Evolutionary conservation across 2,797 vertebrate species (phyloP).

Genomic region (Falco naumanni): DNA sequence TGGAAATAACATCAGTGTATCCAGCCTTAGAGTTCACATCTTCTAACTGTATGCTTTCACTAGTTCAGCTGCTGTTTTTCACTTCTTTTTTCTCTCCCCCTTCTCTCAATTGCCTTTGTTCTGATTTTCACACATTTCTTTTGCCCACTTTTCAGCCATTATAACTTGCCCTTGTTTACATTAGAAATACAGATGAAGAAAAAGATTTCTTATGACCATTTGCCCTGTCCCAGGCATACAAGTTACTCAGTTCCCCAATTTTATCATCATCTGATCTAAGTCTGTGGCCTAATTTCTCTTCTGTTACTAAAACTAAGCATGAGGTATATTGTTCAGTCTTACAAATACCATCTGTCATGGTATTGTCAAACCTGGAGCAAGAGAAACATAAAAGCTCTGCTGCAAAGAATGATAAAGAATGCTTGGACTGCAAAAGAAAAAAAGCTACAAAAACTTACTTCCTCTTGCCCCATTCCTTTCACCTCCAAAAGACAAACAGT

Average conservation of each 20-base stretch:
- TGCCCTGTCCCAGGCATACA: not conserved
- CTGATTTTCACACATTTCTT: not conserved
- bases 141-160: not conserved
- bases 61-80: constrained; percentile 47
- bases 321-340: not conserved
- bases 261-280: not conserved
- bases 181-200: not conserved
- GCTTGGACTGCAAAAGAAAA: not conserved
- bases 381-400: not conserved
- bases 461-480: not conserved
- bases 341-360: not conserved
- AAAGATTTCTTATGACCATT: not conserved
- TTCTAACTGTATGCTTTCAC: constrained; percentile 46
- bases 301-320: not conserved
- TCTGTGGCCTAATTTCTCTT: not conserved
- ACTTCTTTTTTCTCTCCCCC: constrained; percentile 23
- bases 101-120: not conserved
- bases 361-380: not conserved
- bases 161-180: not conserved
- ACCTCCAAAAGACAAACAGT: not conserved
- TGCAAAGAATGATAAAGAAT: not conserved
- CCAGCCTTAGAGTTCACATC: not conserved
- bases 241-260: not conserved
- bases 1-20: not conserved
- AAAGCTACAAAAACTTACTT: not conserved